Evolutionary conservation across 2,797 vertebrate species (phyloP).

Genomic region (Gallinago nigripennis): DNA sequence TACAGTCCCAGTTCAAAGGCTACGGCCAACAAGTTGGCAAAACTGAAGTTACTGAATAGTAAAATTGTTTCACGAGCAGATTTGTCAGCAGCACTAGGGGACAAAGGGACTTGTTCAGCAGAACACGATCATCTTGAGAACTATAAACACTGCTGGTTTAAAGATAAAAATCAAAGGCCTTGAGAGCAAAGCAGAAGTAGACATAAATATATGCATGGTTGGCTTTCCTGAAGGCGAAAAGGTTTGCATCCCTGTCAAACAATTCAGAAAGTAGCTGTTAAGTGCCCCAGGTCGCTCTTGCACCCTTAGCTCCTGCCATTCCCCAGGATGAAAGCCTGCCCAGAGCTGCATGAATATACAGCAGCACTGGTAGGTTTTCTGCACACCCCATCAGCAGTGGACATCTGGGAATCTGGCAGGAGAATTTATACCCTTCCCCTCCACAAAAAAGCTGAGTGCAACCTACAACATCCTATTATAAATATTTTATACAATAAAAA

Average conservation of each 20-base stretch:
- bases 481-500: constrained; percentile 2
- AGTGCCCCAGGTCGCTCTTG: background rate
- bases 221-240: background rate
- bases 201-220: background rate
- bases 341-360: background rate
- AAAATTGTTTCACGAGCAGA: constrained; percentile 20
- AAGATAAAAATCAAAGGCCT: constrained; percentile 61
- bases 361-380: background rate
- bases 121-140: background rate
- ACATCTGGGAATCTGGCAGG: background rate
- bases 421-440: background rate
- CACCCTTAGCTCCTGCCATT: background rate
- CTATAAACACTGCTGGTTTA: constrained; percentile 11
- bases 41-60: constrained; percentile 13
- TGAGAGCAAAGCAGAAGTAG: constrained; percentile 24
- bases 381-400: background rate
- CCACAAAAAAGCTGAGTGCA: background rate
- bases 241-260: constrained; percentile 15
- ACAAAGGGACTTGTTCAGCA: constrained; percentile 50
- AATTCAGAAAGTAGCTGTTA: background rate
- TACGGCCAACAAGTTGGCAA: background rate
- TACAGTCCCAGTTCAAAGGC: constrained; percentile 14
- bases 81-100: constrained; percentile 20
- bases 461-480: background rate
- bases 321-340: background rate